Percentiles rank a stretch among this genome's conserved stretches.
These are phyloP conservation scores for Chamaetylas fuelleborni DNA, from an alignment of 2,113 vertebrate genomes.

Conservation along the genomic window DNA sequence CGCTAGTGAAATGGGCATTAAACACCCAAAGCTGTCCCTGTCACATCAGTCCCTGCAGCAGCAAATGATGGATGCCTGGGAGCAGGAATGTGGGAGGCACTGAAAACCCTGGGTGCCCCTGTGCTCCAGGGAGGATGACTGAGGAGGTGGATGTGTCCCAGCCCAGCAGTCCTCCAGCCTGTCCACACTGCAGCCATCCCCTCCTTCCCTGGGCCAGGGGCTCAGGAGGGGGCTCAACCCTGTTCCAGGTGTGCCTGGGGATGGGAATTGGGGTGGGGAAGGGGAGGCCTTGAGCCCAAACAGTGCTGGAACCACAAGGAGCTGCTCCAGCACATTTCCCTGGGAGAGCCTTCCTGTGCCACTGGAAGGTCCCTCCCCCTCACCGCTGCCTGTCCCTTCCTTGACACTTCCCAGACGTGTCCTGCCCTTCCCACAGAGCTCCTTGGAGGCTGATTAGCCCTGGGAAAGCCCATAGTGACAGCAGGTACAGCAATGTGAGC, in stretches of 20 bases:
- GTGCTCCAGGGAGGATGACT: neutral
- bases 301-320: rapidly evolving
- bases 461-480: neutral
- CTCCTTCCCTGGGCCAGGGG: neutral
- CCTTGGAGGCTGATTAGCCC: neutral
- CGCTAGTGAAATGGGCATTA: neutral
- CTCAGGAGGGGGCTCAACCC: neutral
- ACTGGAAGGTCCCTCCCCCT: too few species aligned
- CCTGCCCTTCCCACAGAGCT: neutral
- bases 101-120: rapidly evolving
- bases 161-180: neutral
- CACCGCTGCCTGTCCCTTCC: neutral
- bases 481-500: rapidly evolving
- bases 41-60: neutral
- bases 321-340: neutral
- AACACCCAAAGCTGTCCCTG: neutral
- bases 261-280: neutral
- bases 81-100: neutral
- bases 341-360: neutral
- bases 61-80: neutral
- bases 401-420: rapidly evolving
- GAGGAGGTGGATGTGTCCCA: neutral
- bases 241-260: neutral
- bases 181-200: neutral
- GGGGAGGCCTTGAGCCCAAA: rapidly evolving